Base-by-base conservation (phyloP, 1,140 invertebrate genomes). In the Spodoptera litura region DNA sequence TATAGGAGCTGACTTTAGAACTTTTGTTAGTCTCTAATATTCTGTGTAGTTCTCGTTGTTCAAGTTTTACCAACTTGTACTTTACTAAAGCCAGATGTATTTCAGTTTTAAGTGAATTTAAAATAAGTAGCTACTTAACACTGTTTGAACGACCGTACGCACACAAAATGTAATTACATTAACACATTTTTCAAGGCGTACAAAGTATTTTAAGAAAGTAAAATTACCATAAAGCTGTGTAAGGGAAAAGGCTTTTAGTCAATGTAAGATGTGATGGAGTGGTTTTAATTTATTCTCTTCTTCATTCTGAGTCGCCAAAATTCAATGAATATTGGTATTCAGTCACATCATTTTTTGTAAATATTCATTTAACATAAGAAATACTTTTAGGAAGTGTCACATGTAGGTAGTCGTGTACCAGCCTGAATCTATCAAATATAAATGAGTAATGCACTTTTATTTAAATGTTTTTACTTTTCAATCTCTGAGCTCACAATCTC, bases 251-350 rank as follows among this genome's bases (percentile, higher is more conserved):
- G 68, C 12, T 68, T 62, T 44, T 10, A 62, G 27, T 58, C 35
- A 78, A 70, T 25, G 56, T 53, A 72, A 78, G 51, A 72, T 55
- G 58, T 72, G 58, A 78, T 72, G 77, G 68, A 78, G 58, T 78
- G 58, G 44, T 72, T 72, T 62, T 78, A 78, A 78, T 78, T 78
- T 62, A 78, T 78, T 78, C 68, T 44, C 11, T 20, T 72, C 31
- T 64, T 68, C 31, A 49, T 53, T 62, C 58, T 38, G 31, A 11
- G 49, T 38, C 68, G 44, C n/a, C 56, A 64, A 44, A 78, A 78
- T 78, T 72, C 44, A 72, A 55, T 72, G 51, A 62, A 78, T n/a
- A 71, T 44, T 72, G 58, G 25, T 72, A 12, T 64, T 75, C 25
- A 70, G 15, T 64, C 75, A 51, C 38, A 51, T 52, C 56, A 58